phyloP scores from a whole-genome alignment of 2,113 vertebrate species.

The Sakesphorus luctuosus region DNA sequence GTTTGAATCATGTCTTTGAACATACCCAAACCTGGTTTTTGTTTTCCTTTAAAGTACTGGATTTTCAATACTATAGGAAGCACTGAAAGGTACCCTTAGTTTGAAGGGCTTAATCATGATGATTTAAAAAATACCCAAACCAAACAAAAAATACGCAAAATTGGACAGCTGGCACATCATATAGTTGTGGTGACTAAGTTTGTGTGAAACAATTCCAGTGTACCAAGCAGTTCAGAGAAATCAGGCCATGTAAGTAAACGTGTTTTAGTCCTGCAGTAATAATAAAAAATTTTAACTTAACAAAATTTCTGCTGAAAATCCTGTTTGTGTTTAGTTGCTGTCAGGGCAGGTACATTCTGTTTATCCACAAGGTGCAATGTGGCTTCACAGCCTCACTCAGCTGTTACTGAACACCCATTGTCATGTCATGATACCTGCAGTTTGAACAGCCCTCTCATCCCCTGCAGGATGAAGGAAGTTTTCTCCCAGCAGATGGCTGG shows the following conservation, averaged over 20 bases:
- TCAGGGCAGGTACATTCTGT: not conserved
- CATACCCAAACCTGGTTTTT: not conserved
- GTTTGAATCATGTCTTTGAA: not conserved
- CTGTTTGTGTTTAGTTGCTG: not conserved
- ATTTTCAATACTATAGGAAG: not conserved
- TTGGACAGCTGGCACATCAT: not conserved
- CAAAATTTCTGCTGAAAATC: not conserved
- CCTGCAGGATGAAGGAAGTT: not conserved
- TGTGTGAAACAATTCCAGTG: not conserved
- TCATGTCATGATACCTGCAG: not conserved
- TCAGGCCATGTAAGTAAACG: not conserved
- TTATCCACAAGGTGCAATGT: not conserved
- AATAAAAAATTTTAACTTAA: not conserved
- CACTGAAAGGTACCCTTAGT: not conserved
- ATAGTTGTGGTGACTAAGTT: not conserved
- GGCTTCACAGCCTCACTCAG: not conserved
- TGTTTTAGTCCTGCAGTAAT: not conserved
- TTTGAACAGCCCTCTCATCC: not conserved
- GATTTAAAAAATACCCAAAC: fast-evolving
- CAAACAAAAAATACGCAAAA: not conserved
- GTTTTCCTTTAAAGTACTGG: not conserved
- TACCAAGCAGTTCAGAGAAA: not conserved
- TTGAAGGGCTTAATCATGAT: not conserved
- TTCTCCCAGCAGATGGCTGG: not conserved
- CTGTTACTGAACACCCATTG: not conserved